phyloP scores from a whole-genome alignment of 2,113 vertebrate genomes.

The Trichechus manatus region DNA sequence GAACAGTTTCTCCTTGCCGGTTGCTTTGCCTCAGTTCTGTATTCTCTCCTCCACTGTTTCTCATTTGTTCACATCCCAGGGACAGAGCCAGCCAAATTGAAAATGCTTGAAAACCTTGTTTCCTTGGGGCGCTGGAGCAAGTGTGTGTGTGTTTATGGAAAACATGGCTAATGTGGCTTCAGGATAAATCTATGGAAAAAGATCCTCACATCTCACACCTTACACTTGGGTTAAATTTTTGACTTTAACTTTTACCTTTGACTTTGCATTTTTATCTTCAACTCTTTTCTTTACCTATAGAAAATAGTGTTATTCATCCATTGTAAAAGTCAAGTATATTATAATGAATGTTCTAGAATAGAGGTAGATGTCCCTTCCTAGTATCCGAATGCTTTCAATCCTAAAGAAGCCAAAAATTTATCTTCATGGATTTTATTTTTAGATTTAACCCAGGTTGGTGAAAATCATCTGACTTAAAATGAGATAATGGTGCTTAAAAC shows the following conservation, averaged over 20 bases:
- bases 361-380: background rate
- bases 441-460: background rate
- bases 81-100: conserved; percentile 83
- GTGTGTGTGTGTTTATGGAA: background rate
- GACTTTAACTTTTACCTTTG: conserved; percentile 1
- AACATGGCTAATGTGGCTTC: conserved; percentile 77
- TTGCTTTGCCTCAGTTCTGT: conserved; percentile 84
- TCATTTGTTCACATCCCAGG: conserved; percentile 85
- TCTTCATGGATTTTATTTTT: conserved; percentile 28
- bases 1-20: conserved; percentile 85
- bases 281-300: background rate
- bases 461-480: conserved; percentile 42
- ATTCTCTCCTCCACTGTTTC: conserved; percentile 85
- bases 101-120: conserved; percentile 86
- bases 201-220: conserved; percentile 31
- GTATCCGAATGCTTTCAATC: background rate
- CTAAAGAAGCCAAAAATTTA: conserved; percentile 28
- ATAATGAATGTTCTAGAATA: background rate
- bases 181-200: conserved; percentile 63
- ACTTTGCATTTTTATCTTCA: conserved; percentile 18
- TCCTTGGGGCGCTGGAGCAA: conserved; percentile 81
- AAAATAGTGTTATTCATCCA: background rate
- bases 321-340: background rate
- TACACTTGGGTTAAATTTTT: conserved; percentile 20
- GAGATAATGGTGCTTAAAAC: background rate